These are phyloP conservation scores for Drosophila siamana DNA, from an alignment of 2,888 invertebrate genomes.

Conservation along the genomic window DNA sequence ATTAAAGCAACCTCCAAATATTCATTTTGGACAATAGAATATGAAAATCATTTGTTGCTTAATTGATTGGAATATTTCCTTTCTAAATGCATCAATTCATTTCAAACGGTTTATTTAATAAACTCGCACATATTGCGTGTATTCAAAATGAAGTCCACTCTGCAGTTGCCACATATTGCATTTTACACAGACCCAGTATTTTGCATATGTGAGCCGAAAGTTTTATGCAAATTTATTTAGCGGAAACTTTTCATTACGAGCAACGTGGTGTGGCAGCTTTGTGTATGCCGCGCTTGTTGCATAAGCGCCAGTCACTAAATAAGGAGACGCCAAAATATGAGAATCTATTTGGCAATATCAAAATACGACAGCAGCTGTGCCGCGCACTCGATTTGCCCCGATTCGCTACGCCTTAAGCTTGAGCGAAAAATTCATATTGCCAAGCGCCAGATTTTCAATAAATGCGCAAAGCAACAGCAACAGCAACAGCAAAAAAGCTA, in stretches of 20 bases:
- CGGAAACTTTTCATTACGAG: conserved; percentile 48
- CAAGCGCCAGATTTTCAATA: conserved; percentile 47
- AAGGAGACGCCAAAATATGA: conserved; percentile 50
- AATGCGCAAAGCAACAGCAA: conserved; percentile 15
- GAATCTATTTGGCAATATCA: conserved; percentile 46
- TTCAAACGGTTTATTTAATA: not conserved
- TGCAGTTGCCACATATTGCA: conserved; percentile 30
- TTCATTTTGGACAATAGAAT: not conserved
- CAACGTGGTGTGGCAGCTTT: conserved; percentile 8
- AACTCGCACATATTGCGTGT: not conserved
- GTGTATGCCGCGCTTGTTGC: conserved; percentile 10
- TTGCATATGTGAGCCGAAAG: conserved; percentile 25
- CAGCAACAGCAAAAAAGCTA: conserved; percentile 55
- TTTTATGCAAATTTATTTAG: conserved; percentile 62
- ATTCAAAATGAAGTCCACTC: conserved; percentile 5
- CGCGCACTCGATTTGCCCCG: not conserved
- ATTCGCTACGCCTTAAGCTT: conserved; percentile 43
- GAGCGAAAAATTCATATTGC: conserved; percentile 39
- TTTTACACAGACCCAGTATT: conserved; percentile 19
- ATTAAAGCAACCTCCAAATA: not conserved
- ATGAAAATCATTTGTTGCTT: not conserved
- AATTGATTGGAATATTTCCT: not conserved
- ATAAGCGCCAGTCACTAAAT: conserved; percentile 47
- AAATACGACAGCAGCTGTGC: conserved; percentile 51
- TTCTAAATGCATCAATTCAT: not conserved